Evolutionary conservation across 1,140 invertebrate genomes (phyloP).

Genomic region (Chymomyza costata): DNA sequence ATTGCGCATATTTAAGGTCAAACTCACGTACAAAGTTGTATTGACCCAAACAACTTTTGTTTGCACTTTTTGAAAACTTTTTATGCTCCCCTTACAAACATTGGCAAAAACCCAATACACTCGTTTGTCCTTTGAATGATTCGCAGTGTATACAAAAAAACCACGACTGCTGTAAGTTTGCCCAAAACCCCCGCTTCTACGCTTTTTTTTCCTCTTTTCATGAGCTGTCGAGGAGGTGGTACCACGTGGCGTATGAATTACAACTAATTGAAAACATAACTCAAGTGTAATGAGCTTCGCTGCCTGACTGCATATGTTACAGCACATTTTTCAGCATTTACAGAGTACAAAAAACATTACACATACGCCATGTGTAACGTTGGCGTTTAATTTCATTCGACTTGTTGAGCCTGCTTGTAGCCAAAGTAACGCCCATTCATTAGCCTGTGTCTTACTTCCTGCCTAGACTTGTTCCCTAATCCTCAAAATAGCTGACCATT

Average conservation of each 20-base stretch:
- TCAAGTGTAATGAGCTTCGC: conserved; percentile 54
- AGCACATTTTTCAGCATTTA: conserved; percentile 15
- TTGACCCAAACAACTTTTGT: too few relatives aligned
- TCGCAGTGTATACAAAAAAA: conserved; percentile 4
- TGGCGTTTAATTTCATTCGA: conserved; percentile 11
- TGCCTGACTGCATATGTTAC: conserved; percentile 28
- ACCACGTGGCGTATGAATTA: conserved; percentile 54
- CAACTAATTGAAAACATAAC: conserved; percentile 70
- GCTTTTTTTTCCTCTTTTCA: too few relatives aligned
- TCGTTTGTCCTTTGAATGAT: too few relatives aligned
- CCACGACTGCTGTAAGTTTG: conserved; percentile 10
- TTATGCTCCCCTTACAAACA: too few relatives aligned
- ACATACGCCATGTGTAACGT: conserved; percentile 39
- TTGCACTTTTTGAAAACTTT: too few relatives aligned
- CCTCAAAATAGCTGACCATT: conserved; percentile 48
- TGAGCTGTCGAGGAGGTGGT: background rate
- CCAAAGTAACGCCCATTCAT: conserved; percentile 13
- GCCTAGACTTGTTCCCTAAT: too few relatives aligned
- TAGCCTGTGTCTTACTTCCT: conserved; percentile 5
- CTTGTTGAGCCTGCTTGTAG: conserved; percentile 62
- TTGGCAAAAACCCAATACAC: too few relatives aligned
- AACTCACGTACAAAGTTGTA: too few relatives aligned
- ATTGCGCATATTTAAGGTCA: too few relatives aligned
- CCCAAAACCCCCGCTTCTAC: conserved; percentile 1
- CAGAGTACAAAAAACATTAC: conserved; percentile 29